Base-by-base conservation (phyloP, 2,113 vertebrate genomes). In the Murina feae region DNA sequence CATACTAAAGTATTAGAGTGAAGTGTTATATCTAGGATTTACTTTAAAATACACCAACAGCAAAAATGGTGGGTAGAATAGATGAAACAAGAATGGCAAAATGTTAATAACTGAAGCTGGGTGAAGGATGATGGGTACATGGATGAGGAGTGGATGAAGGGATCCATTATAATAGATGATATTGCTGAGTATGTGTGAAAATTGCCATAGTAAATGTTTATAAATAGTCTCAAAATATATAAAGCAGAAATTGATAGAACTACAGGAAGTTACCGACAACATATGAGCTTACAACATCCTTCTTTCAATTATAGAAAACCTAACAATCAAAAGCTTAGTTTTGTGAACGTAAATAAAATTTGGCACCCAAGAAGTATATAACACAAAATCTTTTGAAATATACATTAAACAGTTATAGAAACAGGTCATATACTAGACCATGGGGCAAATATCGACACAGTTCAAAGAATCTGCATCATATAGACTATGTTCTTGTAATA, bases 41-140 rank as follows among this genome's bases (percentile, higher is more conserved):
- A 30, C 84, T 65, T 82, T 66, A 55, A 65, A 66, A 37, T 13
- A 9, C 23, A 37, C 44, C 58, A 30, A 25, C 30, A 47, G n/a
- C 30, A 88, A 53, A 39, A 65, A 55, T 12, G 55, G 55, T 32
- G 44, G 5, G 23, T 39, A n/a, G 14, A 9, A 1, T 30, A 51
- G 28, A n/a, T 51, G 42, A 74, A 51, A 9, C 25, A 8, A 39
- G 25, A 51, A n/a, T 14, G 53, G 21, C 37, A 53, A 14, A 4
- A 12, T 16, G 39, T 32, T 55, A 30, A 5, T 16, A 35, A 42
- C 44, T 3, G 35, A 18, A 81, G 32, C 78, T 13, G 37, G 35
- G 35, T 0, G 16, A 1, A 2, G 37, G 85, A 12, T 3, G 8
- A 7, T 17, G 55, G 7, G 4, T 18, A 8, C 7, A 3, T 16